A percentile compares a stretch with the other conserved stretches of the same genome.
These are phyloP conservation scores for Cephus spinipes DNA, from an alignment of 2,888 invertebrate genomes.

Conservation along the genomic window DNA sequence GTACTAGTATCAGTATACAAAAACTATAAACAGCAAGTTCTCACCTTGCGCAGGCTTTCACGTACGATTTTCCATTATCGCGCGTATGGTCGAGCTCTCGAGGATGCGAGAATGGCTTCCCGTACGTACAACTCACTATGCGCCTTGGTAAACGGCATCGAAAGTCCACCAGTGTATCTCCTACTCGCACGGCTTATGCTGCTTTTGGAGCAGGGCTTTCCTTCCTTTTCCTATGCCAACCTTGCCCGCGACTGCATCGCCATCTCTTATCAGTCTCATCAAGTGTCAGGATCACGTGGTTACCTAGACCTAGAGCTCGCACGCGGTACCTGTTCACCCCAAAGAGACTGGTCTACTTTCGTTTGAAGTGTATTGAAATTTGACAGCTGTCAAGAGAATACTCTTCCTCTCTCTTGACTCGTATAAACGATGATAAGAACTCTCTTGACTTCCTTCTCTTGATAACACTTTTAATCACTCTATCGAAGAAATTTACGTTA, in stretches of 20 bases:
- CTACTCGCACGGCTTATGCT: conserved; percentile 27
- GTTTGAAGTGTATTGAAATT: background rate
- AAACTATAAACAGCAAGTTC: background rate
- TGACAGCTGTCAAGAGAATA: conserved; percentile 2
- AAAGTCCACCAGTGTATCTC: conserved; percentile 19
- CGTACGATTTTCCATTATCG: background rate
- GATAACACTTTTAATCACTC: background rate
- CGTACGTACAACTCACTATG: background rate
- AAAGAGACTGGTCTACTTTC: background rate
- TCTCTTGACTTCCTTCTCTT: background rate
- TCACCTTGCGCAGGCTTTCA: background rate
- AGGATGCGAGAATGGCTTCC: background rate
- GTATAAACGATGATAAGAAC: background rate
- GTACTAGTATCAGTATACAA: background rate
- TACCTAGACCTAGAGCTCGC: background rate
- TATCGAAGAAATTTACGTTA: background rate
- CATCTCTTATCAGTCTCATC: conserved; percentile 27
- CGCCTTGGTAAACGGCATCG: conserved; percentile 1
- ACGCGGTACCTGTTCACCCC: background rate
- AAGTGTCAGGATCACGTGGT: conserved; percentile 26
- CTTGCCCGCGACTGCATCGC: conserved; percentile 23
- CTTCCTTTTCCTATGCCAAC: conserved; percentile 27
- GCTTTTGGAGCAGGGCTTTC: conserved; percentile 28
- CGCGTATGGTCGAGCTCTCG: background rate
- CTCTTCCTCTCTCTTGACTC: background rate